Conservation (phyloP, 2,888 invertebrate genomes). For the Melinopterus prodromus region DNA sequence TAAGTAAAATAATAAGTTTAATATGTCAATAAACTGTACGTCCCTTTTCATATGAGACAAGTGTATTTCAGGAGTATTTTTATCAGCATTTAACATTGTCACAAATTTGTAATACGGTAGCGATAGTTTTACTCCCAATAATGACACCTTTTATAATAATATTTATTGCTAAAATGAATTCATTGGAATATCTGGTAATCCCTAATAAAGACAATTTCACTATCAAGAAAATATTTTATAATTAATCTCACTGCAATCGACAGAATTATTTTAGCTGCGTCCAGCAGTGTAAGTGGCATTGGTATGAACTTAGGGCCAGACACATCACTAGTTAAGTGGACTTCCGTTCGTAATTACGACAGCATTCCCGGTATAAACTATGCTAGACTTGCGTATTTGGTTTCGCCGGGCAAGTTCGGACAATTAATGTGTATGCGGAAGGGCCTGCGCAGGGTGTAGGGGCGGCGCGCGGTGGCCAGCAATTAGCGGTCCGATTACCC, state of each 20-base stretch:
- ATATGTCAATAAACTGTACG: too few species aligned
- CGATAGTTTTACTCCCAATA: too few species aligned
- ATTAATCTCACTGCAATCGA: background rate
- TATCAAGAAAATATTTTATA: too few species aligned
- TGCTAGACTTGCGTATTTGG: slow-evolving; percentile 20
- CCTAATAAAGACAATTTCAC: too few species aligned
- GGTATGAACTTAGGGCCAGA: background rate
- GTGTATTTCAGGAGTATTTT: too few species aligned
- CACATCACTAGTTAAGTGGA: background rate
- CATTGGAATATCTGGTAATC: too few species aligned
- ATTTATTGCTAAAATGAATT: too few species aligned
- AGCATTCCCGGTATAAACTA: slow-evolving; percentile 11
- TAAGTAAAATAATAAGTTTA: too few species aligned
- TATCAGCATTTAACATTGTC: too few species aligned
- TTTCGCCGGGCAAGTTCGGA: slow-evolving; percentile 31
- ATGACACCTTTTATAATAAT: too few species aligned
- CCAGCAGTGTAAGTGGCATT: background rate
- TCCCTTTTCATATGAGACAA: too few species aligned
- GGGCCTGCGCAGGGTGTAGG: slow-evolving; percentile 7
- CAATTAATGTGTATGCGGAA: slow-evolving; percentile 39
- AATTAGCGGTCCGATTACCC: slow-evolving; percentile 42
- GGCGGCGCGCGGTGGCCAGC: slow-evolving; percentile 35
- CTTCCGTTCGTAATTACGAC: slow-evolving; percentile 5
- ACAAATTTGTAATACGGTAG: too few species aligned
- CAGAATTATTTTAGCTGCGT: background rate